Base-by-base conservation (phyloP, 1,140 invertebrate species). In the Bombus turneri region DNA sequence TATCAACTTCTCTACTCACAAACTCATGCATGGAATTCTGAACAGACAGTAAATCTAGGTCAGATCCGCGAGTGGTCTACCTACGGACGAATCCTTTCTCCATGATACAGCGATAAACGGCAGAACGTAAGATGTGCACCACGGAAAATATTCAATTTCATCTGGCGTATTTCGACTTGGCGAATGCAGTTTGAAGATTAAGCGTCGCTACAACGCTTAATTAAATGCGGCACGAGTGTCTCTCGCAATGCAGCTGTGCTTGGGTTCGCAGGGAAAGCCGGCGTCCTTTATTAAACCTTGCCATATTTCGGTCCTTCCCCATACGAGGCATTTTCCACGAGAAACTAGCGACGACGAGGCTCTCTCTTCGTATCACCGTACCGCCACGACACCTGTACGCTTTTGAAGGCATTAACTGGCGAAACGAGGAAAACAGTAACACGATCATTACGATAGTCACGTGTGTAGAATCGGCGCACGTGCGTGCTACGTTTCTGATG, bases 261-360 rank as follows among this genome's bases (percentile, higher is more conserved):
- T 43, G 77, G 28, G 77, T 13, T 66, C 59, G 28, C 28, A 37
- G 31, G 31, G 64, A 68, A 78, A 79, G 2, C 53, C 68, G 8
- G n/a, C 74, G 83, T 74, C 79, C 78, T 85, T 81, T 85, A 85
- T 85, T 81, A 85, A 85, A 81, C 71, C 79, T 12, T 41, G 43
- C 71, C 59, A 81, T 81, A 81, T 85, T 85, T 85, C 78, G 83
- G 43, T 53, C 78, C 25, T 39, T 41, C 25, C 76, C 41, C 41
- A 15, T 72, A 71, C 76, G 81, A 83, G 47, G 28, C 62, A 28
- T 80, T 47, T 77, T n/a, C 83, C 68, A 15, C 68, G 53, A 13
- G 34, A 72, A 57, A 77, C 81, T 57, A 57, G 31, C 69, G 3
- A 10, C 81, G 39, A 37, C 53, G 47, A 37, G 43, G 25, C 22